Percentiles rank a stretch among this genome's conserved stretches.
These are phyloP conservation scores for Lepilemur septentrionalis DNA, from an alignment of 2,797 vertebrate species.

Conservation along the genomic window DNA sequence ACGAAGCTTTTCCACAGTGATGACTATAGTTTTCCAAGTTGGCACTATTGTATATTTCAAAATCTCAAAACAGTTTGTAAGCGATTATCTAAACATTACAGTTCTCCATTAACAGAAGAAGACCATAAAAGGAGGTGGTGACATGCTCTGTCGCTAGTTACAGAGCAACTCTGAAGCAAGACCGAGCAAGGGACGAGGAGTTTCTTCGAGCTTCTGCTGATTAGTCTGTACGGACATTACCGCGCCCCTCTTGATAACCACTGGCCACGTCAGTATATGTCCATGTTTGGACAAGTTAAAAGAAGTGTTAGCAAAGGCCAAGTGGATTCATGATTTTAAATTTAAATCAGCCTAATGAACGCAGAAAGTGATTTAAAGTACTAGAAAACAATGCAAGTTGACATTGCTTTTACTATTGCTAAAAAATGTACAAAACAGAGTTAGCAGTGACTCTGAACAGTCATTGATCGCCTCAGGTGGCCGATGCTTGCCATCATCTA, in stretches of 20 bases:
- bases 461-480: background rate
- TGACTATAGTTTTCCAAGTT: background rate
- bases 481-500: background rate
- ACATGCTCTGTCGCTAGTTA: background rate
- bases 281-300: background rate
- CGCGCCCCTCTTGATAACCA: background rate
- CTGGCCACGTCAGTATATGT: background rate
- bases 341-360: slow-evolving; percentile 5
- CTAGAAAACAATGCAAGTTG: background rate
- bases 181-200: fast-evolving
- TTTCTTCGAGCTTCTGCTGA: background rate
- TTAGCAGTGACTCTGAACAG: background rate
- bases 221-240: background rate
- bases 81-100: background rate
- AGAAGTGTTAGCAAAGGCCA: slow-evolving; percentile 31
- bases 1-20: background rate
- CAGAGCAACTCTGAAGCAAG: slow-evolving; percentile 8
- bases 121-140: background rate
- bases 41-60: background rate
- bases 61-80: background rate
- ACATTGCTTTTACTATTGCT: background rate
- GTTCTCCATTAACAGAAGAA: background rate
- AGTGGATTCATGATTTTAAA: slow-evolving; percentile 10
- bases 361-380: background rate
- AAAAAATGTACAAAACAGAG: background rate